Conservation (phyloP, 1,140 invertebrate genomes). For the Euwallacea similis region DNA sequence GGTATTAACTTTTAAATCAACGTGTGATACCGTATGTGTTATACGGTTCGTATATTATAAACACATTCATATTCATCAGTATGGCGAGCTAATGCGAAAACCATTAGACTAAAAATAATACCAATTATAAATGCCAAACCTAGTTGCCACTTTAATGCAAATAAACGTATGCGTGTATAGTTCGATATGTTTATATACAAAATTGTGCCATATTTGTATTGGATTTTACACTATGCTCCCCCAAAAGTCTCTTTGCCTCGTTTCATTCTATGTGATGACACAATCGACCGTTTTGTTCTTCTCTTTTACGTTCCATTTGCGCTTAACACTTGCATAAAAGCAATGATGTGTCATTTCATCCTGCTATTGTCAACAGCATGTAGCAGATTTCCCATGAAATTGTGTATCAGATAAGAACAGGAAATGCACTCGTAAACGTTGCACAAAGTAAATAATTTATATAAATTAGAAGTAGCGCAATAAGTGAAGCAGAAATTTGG, state of each 20-base stretch:
- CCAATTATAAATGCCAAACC: conserved; percentile 32
- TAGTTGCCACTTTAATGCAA: conserved; percentile 28
- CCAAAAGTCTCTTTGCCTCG: no score
- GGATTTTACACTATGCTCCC: not conserved
- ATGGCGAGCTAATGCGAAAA: conserved; percentile 30
- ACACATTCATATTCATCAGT: conserved; percentile 31
- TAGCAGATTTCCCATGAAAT: conserved; percentile 3
- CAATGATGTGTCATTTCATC: not conserved
- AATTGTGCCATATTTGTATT: not conserved
- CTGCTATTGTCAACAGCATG: conserved; percentile 9
- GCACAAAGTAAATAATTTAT: not conserved
- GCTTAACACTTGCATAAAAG: not conserved
- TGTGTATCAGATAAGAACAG: not conserved
- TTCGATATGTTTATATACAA: conserved; percentile 26
- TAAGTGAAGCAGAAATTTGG: not conserved
- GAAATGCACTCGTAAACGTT: not conserved
- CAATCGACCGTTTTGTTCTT: not conserved
- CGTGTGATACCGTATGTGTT: not conserved
- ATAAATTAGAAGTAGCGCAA: not conserved
- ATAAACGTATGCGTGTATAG: conserved; percentile 29
- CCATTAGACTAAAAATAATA: conserved; percentile 36
- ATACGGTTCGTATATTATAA: not conserved
- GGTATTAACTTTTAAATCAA: conserved; percentile 3
- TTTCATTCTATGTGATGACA: not conserved
- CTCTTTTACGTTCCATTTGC: not conserved